Evolutionary conservation across 2,888 invertebrate species (phyloP).

Genomic region (Elysia crispata): DNA sequence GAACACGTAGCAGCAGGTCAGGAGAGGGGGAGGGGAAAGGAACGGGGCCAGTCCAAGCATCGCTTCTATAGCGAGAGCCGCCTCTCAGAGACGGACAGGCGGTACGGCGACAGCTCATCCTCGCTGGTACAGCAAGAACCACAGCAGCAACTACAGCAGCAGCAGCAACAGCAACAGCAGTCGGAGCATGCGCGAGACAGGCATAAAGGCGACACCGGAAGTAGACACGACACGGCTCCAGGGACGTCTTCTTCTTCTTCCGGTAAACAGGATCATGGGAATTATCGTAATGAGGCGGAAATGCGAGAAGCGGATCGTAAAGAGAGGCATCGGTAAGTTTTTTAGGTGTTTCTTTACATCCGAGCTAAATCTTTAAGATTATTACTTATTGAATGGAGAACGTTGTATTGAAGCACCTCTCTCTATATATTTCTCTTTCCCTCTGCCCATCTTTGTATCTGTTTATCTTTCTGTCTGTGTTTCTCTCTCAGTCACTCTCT

Average conservation of each 20-base stretch:
- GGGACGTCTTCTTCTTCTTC: neutral
- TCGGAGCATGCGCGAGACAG: slow-evolving; percentile 33
- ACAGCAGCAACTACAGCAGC: neutral
- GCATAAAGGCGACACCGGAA: neutral
- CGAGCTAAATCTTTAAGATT: too few species aligned
- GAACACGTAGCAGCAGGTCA: slow-evolving; percentile 54
- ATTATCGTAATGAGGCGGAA: slow-evolving; percentile 35
- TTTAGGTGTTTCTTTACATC: neutral
- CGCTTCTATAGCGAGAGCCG: slow-evolving; percentile 68
- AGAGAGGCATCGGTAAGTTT: slow-evolving; percentile 40
- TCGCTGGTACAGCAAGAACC: slow-evolving; percentile 36
- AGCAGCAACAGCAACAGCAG: slow-evolving; percentile 14
- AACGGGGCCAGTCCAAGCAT: slow-evolving; percentile 65
- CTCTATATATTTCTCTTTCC: too few species aligned
- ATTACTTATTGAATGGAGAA: too few species aligned
- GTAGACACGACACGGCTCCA: neutral
- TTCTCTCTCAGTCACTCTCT: too few species aligned
- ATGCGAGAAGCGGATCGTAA: slow-evolving; percentile 42
- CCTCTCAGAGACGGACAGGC: slow-evolving; percentile 64
- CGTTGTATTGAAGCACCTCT: too few species aligned
- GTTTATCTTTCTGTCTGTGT: too few species aligned
- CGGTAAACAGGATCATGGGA: slow-evolving; percentile 4
- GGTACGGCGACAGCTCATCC: slow-evolving; percentile 58
- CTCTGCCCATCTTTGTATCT: too few species aligned
- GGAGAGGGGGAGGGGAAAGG: slow-evolving; percentile 64